These are phyloP conservation scores for Cylas formicarius DNA, from an alignment of 1,140 invertebrate genomes.

Conservation along the genomic window DNA sequence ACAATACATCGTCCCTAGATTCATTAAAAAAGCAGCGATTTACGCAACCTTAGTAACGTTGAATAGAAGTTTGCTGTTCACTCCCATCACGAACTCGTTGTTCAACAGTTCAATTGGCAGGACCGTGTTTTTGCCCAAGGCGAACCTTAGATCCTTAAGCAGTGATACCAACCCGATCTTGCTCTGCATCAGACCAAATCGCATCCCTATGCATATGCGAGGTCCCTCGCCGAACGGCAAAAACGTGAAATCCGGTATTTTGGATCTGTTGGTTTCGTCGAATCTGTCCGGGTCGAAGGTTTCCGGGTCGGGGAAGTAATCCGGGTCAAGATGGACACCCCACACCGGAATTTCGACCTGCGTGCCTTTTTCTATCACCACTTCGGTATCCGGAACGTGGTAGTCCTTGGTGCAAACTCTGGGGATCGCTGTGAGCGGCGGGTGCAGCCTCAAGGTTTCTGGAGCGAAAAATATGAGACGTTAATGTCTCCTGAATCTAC, in stretches of 20 bases:
- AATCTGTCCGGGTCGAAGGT: constrained; percentile 55
- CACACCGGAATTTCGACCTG: constrained; percentile 51
- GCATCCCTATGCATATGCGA: constrained; percentile 54
- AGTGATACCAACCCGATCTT: constrained; percentile 44
- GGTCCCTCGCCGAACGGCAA: constrained; percentile 53
- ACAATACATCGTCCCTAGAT: too few species aligned
- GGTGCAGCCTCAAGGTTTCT: constrained; percentile 29
- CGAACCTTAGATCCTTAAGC: constrained; percentile 38
- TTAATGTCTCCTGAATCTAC: too few species aligned
- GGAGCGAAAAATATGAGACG: constrained; percentile 11
- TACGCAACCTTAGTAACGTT: too few species aligned
- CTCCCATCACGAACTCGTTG: too few species aligned
- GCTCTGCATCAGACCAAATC: constrained; percentile 43
- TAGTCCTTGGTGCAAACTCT: constrained; percentile 41
- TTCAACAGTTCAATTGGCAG: too few species aligned
- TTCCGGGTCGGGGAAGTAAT: constrained; percentile 50
- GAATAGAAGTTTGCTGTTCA: too few species aligned
- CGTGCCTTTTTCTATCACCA: constrained; percentile 36
- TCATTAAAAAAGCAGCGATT: too few species aligned
- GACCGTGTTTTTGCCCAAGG: constrained; percentile 5
- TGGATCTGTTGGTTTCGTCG: constrained; percentile 31
- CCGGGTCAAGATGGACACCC: constrained; percentile 52
- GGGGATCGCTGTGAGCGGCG: constrained; percentile 23
- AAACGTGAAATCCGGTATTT: constrained; percentile 38
- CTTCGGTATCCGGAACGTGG: constrained; percentile 33